phyloP scores from a whole-genome alignment of 2,888 invertebrate species.

The Acrobasis consociella region DNA sequence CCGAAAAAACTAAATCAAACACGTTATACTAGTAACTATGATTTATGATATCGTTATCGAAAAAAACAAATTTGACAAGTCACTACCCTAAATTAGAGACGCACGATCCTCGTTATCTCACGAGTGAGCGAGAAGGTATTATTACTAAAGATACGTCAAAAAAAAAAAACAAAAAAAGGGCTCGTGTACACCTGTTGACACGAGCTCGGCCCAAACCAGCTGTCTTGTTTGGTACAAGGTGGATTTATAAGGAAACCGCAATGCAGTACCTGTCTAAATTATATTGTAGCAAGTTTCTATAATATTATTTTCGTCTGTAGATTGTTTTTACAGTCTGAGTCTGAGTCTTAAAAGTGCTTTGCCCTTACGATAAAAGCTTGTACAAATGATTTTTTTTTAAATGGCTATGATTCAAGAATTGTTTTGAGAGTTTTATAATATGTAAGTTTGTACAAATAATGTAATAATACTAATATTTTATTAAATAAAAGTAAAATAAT shows the following conservation, averaged over 20 bases:
- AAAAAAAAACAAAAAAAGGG: constrained; percentile 37
- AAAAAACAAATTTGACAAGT: constrained; percentile 15
- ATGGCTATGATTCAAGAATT: too few species aligned
- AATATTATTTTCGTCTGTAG: neutral
- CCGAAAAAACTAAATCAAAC: constrained; percentile 18
- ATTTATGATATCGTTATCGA: constrained; percentile 22
- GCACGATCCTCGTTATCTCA: constrained; percentile 33
- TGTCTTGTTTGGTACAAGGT: constrained; percentile 50
- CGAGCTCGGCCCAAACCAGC: constrained; percentile 46
- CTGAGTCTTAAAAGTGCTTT: too few species aligned
- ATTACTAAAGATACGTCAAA: constrained; percentile 8
- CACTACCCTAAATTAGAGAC: constrained; percentile 33
- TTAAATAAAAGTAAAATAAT: constrained; percentile 1
- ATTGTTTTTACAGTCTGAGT: neutral
- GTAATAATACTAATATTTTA: neutral
- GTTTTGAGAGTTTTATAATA: neutral
- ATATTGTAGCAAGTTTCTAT: too few species aligned
- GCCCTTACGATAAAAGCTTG: too few species aligned
- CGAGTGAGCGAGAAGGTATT: constrained; percentile 40
- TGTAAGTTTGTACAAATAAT: neutral
- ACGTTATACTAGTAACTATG: constrained; percentile 6
- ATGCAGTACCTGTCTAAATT: constrained; percentile 4
- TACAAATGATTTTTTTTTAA: too few species aligned
- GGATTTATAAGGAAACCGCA: neutral
- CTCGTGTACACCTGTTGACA: constrained; percentile 66